Conservation (phyloP, 2,888 invertebrate genomes). For the Amphipoea oculea region DNA sequence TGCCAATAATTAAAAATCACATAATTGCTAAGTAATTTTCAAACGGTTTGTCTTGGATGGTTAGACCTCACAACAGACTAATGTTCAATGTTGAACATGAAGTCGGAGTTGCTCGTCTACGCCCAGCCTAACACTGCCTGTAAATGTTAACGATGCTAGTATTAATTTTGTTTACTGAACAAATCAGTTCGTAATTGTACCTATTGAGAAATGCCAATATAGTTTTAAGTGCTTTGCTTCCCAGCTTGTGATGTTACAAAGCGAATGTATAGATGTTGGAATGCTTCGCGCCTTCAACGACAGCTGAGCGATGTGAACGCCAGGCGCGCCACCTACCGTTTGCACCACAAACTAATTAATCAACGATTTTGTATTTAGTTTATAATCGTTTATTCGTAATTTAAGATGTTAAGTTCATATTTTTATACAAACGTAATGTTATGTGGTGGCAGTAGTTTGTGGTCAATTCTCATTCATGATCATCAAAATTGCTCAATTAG, state of each 20-base stretch:
- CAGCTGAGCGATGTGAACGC: constrained; percentile 51
- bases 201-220: constrained; percentile 69
- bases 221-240: constrained; percentile 70
- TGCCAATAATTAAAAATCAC: background rate
- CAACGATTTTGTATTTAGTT: constrained; percentile 56
- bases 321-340: constrained; percentile 35
- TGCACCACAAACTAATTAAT: constrained; percentile 50
- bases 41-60: background rate
- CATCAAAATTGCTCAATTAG: constrained; percentile 66
- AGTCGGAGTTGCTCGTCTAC: constrained; percentile 14
- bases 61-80: background rate
- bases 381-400: constrained; percentile 58
- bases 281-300: constrained; percentile 52
- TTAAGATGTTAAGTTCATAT: constrained; percentile 60
- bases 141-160: constrained; percentile 52
- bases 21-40: constrained; percentile 2
- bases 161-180: constrained; percentile 53
- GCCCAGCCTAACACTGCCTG: constrained; percentile 54
- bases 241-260: constrained; percentile 59
- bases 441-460: constrained; percentile 53
- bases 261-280: constrained; percentile 62
- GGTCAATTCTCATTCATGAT: constrained; percentile 58
- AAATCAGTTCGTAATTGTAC: constrained; percentile 54
- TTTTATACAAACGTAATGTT: constrained; percentile 57
- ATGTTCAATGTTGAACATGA: constrained; percentile 38